A percentile compares a stretch with the other conserved stretches of the same genome.
phyloP scores from a whole-genome alignment of 2,888 invertebrate genomes.

The Lottia scabra region DNA sequence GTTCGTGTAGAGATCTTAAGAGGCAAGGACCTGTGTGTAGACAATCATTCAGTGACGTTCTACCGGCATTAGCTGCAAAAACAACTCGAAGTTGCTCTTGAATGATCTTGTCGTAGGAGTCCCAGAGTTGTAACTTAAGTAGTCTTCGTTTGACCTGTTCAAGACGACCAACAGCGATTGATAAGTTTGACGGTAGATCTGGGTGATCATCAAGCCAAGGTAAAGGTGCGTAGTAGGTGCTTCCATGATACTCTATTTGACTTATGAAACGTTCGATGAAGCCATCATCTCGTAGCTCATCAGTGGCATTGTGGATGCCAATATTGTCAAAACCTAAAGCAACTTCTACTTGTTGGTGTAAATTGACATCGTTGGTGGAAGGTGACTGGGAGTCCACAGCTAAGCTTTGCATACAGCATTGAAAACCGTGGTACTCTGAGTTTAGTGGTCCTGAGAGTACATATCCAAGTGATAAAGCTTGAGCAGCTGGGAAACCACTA shows the following conservation, averaged over 20 bases:
- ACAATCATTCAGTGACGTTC: neutral
- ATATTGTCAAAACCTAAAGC: too few species aligned
- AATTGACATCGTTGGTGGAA: too few species aligned
- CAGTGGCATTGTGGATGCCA: too few species aligned
- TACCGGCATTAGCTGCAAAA: neutral
- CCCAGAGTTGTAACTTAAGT: neutral
- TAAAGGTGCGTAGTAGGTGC: neutral
- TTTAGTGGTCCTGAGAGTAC: too few species aligned
- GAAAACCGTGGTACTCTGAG: too few species aligned
- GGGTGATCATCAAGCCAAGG: neutral
- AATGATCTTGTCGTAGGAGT: neutral
- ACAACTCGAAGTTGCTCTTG: neutral
- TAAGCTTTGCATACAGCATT: too few species aligned
- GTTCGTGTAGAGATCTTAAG: neutral
- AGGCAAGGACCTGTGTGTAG: neutral
- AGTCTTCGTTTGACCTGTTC: slow-evolving; percentile 1
- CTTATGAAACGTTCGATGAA: neutral
- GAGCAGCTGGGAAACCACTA: too few species aligned
- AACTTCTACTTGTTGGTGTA: too few species aligned
- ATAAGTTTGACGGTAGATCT: neutral
- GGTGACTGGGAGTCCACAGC: too few species aligned
- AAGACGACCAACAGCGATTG: neutral
- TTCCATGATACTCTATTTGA: neutral
- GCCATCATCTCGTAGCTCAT: neutral
- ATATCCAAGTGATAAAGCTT: too few species aligned